phyloP scores from a whole-genome alignment of 2,797 vertebrate species.

The Microtus californicus region DNA sequence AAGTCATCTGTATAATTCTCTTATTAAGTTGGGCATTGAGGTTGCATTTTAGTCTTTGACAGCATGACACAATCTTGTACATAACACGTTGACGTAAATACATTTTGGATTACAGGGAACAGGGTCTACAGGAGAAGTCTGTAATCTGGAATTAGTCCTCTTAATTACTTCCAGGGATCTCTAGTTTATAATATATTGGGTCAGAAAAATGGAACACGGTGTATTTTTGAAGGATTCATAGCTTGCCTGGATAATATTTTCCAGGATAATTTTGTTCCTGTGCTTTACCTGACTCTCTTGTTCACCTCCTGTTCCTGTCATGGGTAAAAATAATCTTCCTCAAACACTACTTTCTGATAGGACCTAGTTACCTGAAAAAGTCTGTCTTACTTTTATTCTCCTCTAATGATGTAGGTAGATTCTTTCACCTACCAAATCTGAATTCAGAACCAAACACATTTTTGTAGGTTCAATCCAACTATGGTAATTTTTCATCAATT shows the following conservation, averaged over 20 bases:
- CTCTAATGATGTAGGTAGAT: no score
- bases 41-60: no score
- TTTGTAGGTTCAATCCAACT: background rate
- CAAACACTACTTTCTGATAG: rapidly evolving
- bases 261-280: background rate
- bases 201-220: background rate
- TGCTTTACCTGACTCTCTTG: background rate
- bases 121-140: no score
- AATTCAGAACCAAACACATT: background rate
- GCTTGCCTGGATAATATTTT: background rate
- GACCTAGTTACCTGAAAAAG: background rate
- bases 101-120: no score
- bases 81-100: no score
- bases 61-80: no score
- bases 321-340: background rate
- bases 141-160: no score
- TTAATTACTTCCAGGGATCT: background rate
- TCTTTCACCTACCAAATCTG: background rate
- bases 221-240: background rate
- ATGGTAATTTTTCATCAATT: background rate
- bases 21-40: no score
- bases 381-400: background rate
- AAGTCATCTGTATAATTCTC: no score
- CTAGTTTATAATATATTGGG: background rate
- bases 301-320: background rate